A percentile compares a stretch with the other conserved stretches of the same genome.
Conservation (phyloP, 2,113 vertebrate genomes). For the Siniperca knerii region DNA sequence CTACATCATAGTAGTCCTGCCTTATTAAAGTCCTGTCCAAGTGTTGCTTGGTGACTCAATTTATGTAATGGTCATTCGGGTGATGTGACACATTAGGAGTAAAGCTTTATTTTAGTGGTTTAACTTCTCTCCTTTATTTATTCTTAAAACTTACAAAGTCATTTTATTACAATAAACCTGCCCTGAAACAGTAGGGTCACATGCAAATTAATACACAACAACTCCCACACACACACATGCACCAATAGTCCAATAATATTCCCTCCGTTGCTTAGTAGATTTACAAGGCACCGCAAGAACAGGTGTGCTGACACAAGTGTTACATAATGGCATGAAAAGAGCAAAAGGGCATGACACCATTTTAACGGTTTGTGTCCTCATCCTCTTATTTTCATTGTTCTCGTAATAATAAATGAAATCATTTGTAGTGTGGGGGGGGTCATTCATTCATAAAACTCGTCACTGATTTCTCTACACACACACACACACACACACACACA, state of each 20-base stretch:
- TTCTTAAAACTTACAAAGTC: not conserved
- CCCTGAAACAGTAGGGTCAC: not conserved
- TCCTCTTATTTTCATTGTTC: slow-evolving; percentile 9
- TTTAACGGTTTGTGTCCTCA: slow-evolving; percentile 21
- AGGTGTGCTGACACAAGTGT: slow-evolving; percentile 36
- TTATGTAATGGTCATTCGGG: not conserved
- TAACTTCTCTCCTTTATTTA: not conserved
- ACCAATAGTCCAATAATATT: slow-evolving; percentile 26
- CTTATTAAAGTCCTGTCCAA: not conserved
- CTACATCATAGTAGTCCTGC: not conserved
- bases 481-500: no score
- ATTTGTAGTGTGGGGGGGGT: not conserved
- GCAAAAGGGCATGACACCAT: slow-evolving; percentile 34
- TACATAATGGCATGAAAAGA: slow-evolving; percentile 35
- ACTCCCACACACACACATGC: not conserved
- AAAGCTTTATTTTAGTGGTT: not conserved
- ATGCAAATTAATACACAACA: not conserved
- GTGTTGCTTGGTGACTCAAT: not conserved
- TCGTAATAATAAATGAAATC: not conserved
- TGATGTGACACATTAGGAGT: not conserved
- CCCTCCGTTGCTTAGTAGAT: slow-evolving; percentile 38
- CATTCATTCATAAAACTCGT: slow-evolving; percentile 35
- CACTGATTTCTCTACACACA: not conserved
- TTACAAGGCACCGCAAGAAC: slow-evolving; percentile 36
- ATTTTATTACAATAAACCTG: not conserved